Evolutionary conservation across 2,113 vertebrate genomes (phyloP).

Genomic region (Anarhynchus alexandrinus): DNA sequence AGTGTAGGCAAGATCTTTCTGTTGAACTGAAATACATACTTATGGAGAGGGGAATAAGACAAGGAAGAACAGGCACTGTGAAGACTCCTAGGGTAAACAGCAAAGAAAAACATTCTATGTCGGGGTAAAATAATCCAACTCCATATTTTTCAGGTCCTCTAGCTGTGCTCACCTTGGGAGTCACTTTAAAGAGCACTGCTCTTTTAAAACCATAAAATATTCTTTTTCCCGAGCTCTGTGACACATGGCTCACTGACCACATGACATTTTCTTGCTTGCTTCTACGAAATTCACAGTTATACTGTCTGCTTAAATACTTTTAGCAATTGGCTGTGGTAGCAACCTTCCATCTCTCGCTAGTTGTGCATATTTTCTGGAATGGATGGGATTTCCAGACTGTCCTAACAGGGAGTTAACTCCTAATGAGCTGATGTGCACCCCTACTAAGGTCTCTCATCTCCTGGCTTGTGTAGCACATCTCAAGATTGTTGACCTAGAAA

Average conservation of each 20-base stretch:
- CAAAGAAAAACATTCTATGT: background rate
- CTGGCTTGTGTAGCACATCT: background rate
- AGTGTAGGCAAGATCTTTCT: background rate
- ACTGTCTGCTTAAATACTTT: background rate
- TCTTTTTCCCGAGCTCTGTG: background rate
- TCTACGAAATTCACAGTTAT: background rate
- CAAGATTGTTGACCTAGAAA: background rate
- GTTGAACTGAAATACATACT: background rate
- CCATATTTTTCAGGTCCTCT: background rate
- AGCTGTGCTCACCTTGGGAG: background rate
- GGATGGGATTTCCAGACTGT: background rate
- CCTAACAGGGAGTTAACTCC: background rate
- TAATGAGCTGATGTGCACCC: background rate
- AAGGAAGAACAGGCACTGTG: background rate
- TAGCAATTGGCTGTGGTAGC: background rate
- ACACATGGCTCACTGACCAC: background rate
- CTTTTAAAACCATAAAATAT: background rate
- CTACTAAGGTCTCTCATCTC: background rate
- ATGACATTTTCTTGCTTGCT: background rate
- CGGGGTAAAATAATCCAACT: background rate
- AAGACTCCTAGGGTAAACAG: background rate
- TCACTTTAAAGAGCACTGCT: background rate
- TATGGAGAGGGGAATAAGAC: background rate
- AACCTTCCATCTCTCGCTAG: background rate
- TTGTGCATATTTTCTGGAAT: background rate